These are phyloP conservation scores for Poeciliopsis retropinna DNA, from an alignment of 2,113 vertebrate species.

Conservation along the genomic window DNA sequence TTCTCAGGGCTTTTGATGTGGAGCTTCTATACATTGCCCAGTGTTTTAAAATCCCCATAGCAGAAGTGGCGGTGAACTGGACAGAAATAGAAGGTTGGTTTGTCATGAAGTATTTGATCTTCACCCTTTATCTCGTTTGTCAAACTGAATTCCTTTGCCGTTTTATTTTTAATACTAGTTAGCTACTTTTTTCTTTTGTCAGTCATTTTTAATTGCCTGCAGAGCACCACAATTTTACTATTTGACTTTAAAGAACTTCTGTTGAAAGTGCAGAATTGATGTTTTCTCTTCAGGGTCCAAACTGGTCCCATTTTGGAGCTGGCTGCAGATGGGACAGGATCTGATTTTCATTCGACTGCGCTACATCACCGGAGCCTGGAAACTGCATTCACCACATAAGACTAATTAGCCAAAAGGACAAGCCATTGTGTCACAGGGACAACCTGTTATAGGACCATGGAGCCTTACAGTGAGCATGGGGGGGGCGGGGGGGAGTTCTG, in stretches of 20 bases:
- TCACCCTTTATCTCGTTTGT: too few species aligned
- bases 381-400: slow-evolving; percentile 82
- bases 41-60: slow-evolving; percentile 89
- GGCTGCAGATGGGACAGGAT: slow-evolving; percentile 97
- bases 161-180: neutral
- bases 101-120: neutral
- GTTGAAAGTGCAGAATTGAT: slow-evolving; percentile 6
- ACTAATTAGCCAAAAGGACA: slow-evolving; percentile 79
- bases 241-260: neutral
- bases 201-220: neutral
- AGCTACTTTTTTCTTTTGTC: neutral
- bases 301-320: slow-evolving; percentile 98
- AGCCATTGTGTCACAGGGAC: slow-evolving; percentile 36
- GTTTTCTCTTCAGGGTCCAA: slow-evolving; percentile 88
- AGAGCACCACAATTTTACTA: neutral
- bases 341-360: slow-evolving; percentile 94
- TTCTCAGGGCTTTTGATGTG: slow-evolving; percentile 94
- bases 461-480: slow-evolving; percentile 22
- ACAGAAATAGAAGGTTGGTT: slow-evolving; percentile 95
- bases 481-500: slow-evolving; percentile 29
- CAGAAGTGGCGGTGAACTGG: slow-evolving; percentile 98
- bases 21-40: slow-evolving; percentile 96
- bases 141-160: too few species aligned
- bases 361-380: slow-evolving; percentile 96
- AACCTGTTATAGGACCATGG: slow-evolving; percentile 19